A percentile compares a stretch with the other conserved stretches of the same genome.
These are phyloP conservation scores for Diadophis punctatus DNA, from an alignment of 2,113 vertebrate genomes.

Conservation along the genomic window DNA sequence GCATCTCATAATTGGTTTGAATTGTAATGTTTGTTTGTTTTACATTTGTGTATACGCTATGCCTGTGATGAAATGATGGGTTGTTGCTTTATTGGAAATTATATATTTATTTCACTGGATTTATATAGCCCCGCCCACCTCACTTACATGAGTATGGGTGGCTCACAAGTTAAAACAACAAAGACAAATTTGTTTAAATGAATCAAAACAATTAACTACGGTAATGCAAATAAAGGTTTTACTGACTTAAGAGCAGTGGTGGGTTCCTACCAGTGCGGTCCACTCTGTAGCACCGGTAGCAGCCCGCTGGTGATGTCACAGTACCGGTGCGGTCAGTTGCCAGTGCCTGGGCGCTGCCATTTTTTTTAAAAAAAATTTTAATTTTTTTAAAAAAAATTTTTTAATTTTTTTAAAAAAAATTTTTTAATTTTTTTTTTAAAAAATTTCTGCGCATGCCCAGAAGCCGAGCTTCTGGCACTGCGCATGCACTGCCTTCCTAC, in stretches of 20 bases:
- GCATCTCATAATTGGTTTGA: not conserved
- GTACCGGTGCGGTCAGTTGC: too few species aligned
- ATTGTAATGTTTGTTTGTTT: not conserved
- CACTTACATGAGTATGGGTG: not conserved
- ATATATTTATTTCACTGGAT: not conserved
- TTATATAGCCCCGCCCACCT: not conserved
- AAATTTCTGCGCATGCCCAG: too few species aligned
- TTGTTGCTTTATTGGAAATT: not conserved
- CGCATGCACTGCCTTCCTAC: too few species aligned
- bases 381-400: too few species aligned
- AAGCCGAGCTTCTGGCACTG: too few species aligned
- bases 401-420: too few species aligned
- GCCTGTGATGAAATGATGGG: not conserved
- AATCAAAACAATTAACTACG: not conserved
- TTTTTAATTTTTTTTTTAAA: too few species aligned
- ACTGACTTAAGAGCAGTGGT: not conserved
- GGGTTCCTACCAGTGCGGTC: too few species aligned
- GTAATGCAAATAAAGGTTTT: not conserved
- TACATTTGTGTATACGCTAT: not conserved
- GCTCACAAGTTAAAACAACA: not conserved
- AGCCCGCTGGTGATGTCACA: too few species aligned
- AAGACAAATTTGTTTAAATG: not conserved
- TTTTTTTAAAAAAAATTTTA: too few species aligned
- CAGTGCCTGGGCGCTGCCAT: too few species aligned
- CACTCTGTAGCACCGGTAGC: too few species aligned